Percentiles rank a stretch among this genome's conserved stretches.
Conservation (phyloP, 2,888 invertebrate genomes). For the Hymenopus coronatus region DNA sequence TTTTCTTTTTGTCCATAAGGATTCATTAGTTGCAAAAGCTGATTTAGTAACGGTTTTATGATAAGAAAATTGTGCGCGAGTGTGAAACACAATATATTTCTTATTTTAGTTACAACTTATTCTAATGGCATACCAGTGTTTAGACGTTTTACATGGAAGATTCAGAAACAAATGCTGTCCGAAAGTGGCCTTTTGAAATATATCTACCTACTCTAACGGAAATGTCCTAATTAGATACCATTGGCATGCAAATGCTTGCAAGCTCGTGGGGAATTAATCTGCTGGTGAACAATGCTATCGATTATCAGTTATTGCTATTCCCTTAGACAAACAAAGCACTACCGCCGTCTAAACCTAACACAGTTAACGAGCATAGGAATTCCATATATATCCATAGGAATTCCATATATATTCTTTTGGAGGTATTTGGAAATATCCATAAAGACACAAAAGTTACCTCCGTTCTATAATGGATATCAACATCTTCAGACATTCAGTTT, state of each 20-base stretch:
- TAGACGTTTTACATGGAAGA: too few relatives aligned
- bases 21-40: too few relatives aligned
- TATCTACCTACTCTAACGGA: background rate
- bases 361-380: background rate
- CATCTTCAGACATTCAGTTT: background rate
- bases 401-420: background rate
- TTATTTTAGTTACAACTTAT: too few relatives aligned
- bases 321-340: background rate
- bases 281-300: background rate
- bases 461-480: background rate
- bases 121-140: too few relatives aligned
- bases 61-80: too few relatives aligned
- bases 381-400: background rate
- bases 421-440: background rate
- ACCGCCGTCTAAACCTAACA: background rate
- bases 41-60: too few relatives aligned
- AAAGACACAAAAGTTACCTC: background rate
- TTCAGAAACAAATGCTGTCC: background rate
- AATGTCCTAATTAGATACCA: background rate
- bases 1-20: too few relatives aligned
- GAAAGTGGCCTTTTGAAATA: background rate
- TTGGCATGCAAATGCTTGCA: background rate
- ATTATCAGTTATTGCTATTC: background rate
- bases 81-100: too few relatives aligned
- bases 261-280: background rate